Evolutionary conservation across 1,140 invertebrate species (phyloP), one percentile per base, ranked within the genome.

Genomic region (Drosophila kurseongensis): DNA sequence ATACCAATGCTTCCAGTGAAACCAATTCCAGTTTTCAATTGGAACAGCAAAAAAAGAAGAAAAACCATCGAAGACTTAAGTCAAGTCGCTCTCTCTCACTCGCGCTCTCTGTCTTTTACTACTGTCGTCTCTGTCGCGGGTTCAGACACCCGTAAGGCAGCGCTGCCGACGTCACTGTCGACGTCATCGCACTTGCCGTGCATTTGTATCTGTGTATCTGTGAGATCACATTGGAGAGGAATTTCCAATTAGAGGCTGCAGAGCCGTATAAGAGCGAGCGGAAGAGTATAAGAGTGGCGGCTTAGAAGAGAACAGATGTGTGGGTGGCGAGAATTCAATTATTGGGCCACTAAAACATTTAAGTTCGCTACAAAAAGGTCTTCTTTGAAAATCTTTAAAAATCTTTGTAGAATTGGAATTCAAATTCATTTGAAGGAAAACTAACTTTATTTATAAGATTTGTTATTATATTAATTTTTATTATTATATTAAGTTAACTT

Each of bases 21-120:
- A 80, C 85, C 84, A 89, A 80, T 89, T 89, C 84, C 84, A 89
- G 84, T 89, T 89, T 89, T 88, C 80, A 83, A 89, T 89, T 88
- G 80, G 84, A 89, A 88, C 77, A 68, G 51, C 35, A 68, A 71
- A 57, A 56, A 75, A 63, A 77, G 66, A 41, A 57, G 59, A 36
- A 42, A 47, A 51, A 40, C 48, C 48, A 51, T 51, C 48, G 40
- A 59, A 60, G 45, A 51, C 42, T 55, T 35, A 44, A 41, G 40
- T 55, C 40, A 44, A 41, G 40, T 32, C 51, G 29, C 67, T 59
- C 65, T 29, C n/a, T 38, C 38, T 51, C 45, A 38, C 68, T 40
- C 7, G 16, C 27, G 56, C 27, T 29, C n/a, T 45, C 52, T 40
- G n/a, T 44, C 13, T 27, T 32, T 9, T 38, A 47, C 35, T 32